phyloP scores from a whole-genome alignment of 64 coral and sea anemone genomes.

The Orbicella faveolata region DNA sequence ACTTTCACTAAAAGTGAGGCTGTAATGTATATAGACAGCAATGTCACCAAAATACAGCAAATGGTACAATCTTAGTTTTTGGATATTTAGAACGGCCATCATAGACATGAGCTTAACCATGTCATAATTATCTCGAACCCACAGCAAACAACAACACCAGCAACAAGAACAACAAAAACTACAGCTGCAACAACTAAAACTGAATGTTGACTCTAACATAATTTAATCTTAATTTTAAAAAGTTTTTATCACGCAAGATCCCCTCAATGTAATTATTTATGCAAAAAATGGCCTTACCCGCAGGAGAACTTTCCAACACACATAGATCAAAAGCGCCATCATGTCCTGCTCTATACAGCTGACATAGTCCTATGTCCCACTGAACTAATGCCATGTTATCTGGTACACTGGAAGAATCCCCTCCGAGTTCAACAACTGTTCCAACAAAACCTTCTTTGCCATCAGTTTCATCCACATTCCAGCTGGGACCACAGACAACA shows the following conservation, averaged over 20 bases:
- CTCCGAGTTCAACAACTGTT: conserved; percentile 9
- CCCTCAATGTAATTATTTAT: too few relatives aligned
- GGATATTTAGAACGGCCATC: not conserved
- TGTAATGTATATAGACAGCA: too few relatives aligned
- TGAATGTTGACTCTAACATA: too few relatives aligned
- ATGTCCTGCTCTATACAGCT: conserved; percentile 15
- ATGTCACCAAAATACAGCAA: too few relatives aligned
- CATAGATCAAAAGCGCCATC: not conserved
- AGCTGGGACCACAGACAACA: conserved; percentile 12
- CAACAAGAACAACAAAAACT: too few relatives aligned
- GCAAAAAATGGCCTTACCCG: not conserved
- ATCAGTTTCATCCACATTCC: not conserved
- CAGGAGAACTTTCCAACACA: conserved; percentile 20
- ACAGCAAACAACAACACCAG: too few relatives aligned
- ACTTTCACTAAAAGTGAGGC: too few relatives aligned
- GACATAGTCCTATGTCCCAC: conserved; percentile 23
- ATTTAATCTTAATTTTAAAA: too few relatives aligned
- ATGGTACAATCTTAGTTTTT: too few relatives aligned
- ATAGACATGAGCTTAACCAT: not conserved
- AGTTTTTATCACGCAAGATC: too few relatives aligned
- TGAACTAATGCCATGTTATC: conserved; percentile 29
- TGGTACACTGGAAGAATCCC: not conserved
- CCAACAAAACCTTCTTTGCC: conserved; percentile 43
- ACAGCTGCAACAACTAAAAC: not conserved
- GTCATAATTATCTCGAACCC: too few relatives aligned